phyloP scores from a whole-genome alignment of 1,140 invertebrate species.

The Halesus radiatus region DNA sequence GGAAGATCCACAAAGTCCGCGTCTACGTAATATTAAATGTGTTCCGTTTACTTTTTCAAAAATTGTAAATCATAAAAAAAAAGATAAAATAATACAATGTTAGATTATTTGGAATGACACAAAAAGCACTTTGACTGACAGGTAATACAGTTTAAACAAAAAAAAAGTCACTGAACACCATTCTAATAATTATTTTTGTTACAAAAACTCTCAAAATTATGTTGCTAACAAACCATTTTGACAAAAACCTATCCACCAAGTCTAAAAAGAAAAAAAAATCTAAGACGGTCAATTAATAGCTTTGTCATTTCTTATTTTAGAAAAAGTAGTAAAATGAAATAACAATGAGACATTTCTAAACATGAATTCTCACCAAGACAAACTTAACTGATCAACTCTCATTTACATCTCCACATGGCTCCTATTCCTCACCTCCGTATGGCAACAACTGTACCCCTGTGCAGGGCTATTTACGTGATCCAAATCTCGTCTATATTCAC shows the following conservation, averaged over 20 bases:
- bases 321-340: slow-evolving; percentile 12
- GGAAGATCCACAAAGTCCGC: no score
- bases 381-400: background rate
- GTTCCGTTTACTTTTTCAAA: no score
- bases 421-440: no score
- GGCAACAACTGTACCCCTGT: no score
- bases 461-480: no score
- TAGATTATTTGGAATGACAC: no score
- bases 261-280: slow-evolving; percentile 1
- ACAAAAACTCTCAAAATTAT: background rate
- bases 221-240: background rate
- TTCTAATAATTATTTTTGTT: background rate
- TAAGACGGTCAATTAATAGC: background rate
- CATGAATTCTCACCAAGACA: background rate
- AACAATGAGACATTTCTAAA: background rate
- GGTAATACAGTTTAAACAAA: no score
- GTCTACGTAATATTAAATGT: no score
- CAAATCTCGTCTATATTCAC: no score
- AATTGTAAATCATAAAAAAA: no score
- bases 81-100: no score
- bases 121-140: no score
- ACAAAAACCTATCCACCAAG: background rate
- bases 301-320: background rate
- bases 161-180: background rate
- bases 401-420: slow-evolving; percentile 14